These are phyloP conservation scores for Plagodis pulveraria DNA, from an alignment of 2,888 invertebrate species.

Conservation along the genomic window DNA sequence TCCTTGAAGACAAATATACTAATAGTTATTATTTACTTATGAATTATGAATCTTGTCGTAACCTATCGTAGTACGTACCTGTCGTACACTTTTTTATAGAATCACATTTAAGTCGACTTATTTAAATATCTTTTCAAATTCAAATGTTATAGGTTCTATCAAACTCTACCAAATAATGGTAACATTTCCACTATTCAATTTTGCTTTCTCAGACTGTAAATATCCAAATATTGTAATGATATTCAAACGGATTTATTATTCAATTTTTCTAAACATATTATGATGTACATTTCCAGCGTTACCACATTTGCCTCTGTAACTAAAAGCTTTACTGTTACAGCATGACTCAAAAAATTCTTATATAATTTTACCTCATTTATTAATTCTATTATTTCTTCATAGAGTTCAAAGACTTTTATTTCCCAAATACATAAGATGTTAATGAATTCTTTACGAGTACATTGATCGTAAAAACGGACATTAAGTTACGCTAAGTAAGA, in stretches of 20 bases:
- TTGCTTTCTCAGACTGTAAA: slow-evolving; percentile 1
- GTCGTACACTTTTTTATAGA: too few relatives aligned
- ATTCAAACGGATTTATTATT: slow-evolving; percentile 14
- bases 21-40: too few relatives aligned
- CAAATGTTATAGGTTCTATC: too few relatives aligned
- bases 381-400: not conserved
- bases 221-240: slow-evolving; percentile 12
- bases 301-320: too few relatives aligned
- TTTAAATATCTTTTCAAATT: too few relatives aligned
- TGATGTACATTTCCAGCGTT: too few relatives aligned
- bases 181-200: not conserved
- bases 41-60: too few relatives aligned
- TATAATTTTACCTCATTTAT: not conserved
- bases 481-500: slow-evolving; percentile 29
- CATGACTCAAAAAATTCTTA: too few relatives aligned
- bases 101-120: too few relatives aligned
- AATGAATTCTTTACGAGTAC: not conserved
- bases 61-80: too few relatives aligned
- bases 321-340: too few relatives aligned
- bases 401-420: not conserved
- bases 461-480: slow-evolving; percentile 25
- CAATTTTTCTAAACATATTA: not conserved
- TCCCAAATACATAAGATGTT: not conserved
- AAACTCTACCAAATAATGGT: not conserved
- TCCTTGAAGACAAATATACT: too few relatives aligned